Evolutionary conservation across 2,797 vertebrate genomes (phyloP).

Genomic region (Esox lucius): DNA sequence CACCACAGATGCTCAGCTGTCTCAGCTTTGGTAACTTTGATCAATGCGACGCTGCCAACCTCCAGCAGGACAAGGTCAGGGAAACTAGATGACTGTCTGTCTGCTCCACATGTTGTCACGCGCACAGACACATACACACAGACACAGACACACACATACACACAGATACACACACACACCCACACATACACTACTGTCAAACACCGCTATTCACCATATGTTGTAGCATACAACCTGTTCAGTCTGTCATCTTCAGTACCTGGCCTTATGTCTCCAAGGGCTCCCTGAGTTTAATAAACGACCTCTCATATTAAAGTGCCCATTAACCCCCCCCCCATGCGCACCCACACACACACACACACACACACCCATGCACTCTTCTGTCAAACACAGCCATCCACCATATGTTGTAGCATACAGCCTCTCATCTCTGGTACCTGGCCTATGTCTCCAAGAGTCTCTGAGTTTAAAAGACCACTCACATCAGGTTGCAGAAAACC

Average conservation of each 20-base stretch:
- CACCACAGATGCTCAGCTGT: slow-evolving; percentile 59
- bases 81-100: slow-evolving; percentile 40
- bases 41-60: slow-evolving; percentile 51
- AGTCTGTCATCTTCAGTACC: slow-evolving; percentile 26
- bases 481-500: no score
- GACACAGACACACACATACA: slow-evolving; percentile 19
- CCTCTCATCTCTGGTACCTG: neutral
- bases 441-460: no score
- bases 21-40: slow-evolving; percentile 62
- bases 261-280: slow-evolving; percentile 29
- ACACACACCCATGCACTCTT: neutral
- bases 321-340: slow-evolving; percentile 35
- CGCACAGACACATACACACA: no score
- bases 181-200: slow-evolving; percentile 38
- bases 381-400: slow-evolving; percentile 49
- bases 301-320: slow-evolving; percentile 44
- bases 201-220: slow-evolving; percentile 57
- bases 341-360: neutral
- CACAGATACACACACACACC: neutral
- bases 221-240: slow-evolving; percentile 36
- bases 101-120: neutral
- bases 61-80: slow-evolving; percentile 63
- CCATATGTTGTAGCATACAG: slow-evolving; percentile 57
- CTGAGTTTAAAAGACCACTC: no score
- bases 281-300: slow-evolving; percentile 51